Conservation (phyloP, 2,888 invertebrate genomes). For the Drosophila kanekoi region DNA sequence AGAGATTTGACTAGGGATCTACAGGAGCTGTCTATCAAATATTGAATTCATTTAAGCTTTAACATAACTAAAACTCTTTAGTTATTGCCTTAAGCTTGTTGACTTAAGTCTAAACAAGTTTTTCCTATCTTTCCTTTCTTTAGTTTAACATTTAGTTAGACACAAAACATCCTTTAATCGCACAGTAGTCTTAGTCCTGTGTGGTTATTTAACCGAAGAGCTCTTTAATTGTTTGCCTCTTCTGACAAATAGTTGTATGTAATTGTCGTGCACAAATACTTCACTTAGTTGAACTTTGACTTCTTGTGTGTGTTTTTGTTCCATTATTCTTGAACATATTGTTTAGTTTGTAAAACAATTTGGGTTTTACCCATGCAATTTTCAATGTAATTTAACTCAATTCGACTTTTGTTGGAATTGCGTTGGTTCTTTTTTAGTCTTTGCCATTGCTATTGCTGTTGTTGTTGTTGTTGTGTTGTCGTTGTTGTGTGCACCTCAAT, state of each 20-base stretch:
- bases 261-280: conserved; percentile 9
- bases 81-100: too few relatives aligned
- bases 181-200: too few relatives aligned
- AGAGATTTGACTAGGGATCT: too few relatives aligned
- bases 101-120: too few relatives aligned
- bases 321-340: conserved; percentile 30
- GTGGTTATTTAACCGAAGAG: neutral
- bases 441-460: conserved; percentile 15
- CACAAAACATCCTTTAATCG: neutral
- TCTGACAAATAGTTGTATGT: neutral
- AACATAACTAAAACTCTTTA: too few relatives aligned
- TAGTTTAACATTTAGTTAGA: too few relatives aligned
- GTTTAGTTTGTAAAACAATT: conserved; percentile 50
- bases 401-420: conserved; percentile 57
- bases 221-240: neutral
- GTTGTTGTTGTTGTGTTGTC: conserved; percentile 14
- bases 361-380: conserved; percentile 59
- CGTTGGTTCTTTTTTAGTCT: conserved; percentile 18
- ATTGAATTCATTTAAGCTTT: too few relatives aligned
- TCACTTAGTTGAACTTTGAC: neutral
- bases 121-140: too few relatives aligned
- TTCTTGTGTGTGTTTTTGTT: neutral
- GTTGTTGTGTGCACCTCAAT: conserved; percentile 37
- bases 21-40: too few relatives aligned
- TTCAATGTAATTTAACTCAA: conserved; percentile 77